Base-by-base conservation (phyloP, 1,140 invertebrate genomes). In the Paralvinella palmiformis region DNA sequence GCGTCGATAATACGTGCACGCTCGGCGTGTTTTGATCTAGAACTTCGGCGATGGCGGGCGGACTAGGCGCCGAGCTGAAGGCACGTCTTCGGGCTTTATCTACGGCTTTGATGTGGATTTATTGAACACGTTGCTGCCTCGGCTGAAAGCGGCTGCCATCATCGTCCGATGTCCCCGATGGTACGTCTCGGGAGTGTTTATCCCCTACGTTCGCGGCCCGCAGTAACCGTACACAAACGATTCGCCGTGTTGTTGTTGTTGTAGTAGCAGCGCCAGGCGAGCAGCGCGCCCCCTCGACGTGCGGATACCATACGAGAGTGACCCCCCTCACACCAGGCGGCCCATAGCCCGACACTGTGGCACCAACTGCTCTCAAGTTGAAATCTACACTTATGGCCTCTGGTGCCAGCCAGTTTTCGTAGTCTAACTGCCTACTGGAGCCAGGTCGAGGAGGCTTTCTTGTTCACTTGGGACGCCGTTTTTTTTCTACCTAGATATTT, bases 21-120 rank as follows among this genome's bases (percentile, higher is more conserved):
- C 63, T 66, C 29, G 60, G 55, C 24, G 56, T 41, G 36, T 59
- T 45, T 52, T 55, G n/a, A n/a, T 45, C 37, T 33, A 62, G 45
- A 58, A 59, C 33, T 32, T 17, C 44, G 7, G 58, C 32, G 57
- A 60, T 59, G 31, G 58, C 31, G 32, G 31, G 24, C 33, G 36
- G 36, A 59, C 58, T 24, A n/a, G 20, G 33, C 32, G 22, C 22
- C 35, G 58, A 36, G 31, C 37, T n/a, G 15, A 48, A 27, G 29
- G 29, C 56, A 36, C 41, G 36, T 27, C 31, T 22, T 33, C 29
- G 22, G 36, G 50, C 27, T 24, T 36, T 31, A 15, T 63, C 27
- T 22, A 15, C 4, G 20, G 35, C 15, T 50, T 52, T 15, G 15
- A 22, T 52, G 24, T 52, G 48, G 24, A 52, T 27, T 52, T 52